Evolutionary conservation across 2,113 vertebrate species (phyloP), one percentile per base, ranked within the genome.

Genomic region (Apus apus): DNA sequence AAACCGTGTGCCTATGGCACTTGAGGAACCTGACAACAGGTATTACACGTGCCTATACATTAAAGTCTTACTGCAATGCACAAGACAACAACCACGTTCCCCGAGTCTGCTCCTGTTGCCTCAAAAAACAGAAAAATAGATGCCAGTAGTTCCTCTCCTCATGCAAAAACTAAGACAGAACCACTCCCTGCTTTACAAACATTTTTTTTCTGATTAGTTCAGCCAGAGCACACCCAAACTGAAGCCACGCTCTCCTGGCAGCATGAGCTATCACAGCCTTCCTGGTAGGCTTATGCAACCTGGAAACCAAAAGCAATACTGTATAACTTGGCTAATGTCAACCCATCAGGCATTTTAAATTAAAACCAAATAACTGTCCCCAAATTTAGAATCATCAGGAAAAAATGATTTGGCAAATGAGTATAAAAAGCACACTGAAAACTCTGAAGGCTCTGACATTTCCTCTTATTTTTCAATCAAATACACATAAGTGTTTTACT

Each of bases 101-200:
- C 65, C 65, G 29, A 90, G 21, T 38, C 48, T 45, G 61, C 75
- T 90, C 58, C 32, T 6, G 0, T 8, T 64, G 57, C 60, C 36
- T 85, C 61, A 90, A 58, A 82, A 89, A 72, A 85, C 20, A 83
- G 43, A 79, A 96, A 89, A 90, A 81, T 4, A 86, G 70, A 91
- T 83, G 93, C 53, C 88, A 94, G 92, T 64, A 81, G 75, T 32
- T 93, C 64, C 61, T 88, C 92, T 94, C 85, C 25, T 67, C 88
- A 85, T 53, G 79, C 61, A 75, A 94, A 94, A 95, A 81, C 83
- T 80, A 93, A 86, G 73, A 61, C n/a, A 78, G 83, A 95, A 71
- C 94, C 96, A 90, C 90, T 95, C 94, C 93, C 80, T 90, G 73
- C 77, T 92, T 92, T 84, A 93, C 86, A 95, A 97, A 96, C 75